These are phyloP conservation scores for Cryptotermes secundus DNA, from an alignment of 1,140 invertebrate genomes.

Conservation along the genomic window DNA sequence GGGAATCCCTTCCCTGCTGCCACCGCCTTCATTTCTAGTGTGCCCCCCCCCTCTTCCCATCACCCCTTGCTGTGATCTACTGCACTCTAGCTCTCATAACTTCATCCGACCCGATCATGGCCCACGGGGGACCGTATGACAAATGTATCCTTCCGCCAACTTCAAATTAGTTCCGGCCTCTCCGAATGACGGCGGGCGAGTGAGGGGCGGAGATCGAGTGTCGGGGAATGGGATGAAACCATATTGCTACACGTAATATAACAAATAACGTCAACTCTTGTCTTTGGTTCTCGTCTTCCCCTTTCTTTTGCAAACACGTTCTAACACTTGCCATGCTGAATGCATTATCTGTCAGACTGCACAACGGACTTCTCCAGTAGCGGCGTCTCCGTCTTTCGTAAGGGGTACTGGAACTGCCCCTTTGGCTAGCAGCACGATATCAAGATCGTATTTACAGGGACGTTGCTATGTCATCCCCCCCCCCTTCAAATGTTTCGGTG, in stretches of 20 bases:
- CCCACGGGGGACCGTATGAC: conserved; percentile 50
- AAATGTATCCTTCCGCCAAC: conserved; percentile 51
- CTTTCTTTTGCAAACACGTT: conserved; percentile 17
- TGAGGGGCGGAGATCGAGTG: not conserved
- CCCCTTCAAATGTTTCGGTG: too few species aligned
- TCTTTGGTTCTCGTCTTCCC: conserved; percentile 25
- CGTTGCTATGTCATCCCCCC: too few species aligned
- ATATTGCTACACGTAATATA: conserved; percentile 47
- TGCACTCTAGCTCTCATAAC: conserved; percentile 50
- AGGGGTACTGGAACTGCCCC: too few species aligned
- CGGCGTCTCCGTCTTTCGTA: too few species aligned
- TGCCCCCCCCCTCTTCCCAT: not conserved
- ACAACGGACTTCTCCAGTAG: not conserved
- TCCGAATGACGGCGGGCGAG: conserved; percentile 38
- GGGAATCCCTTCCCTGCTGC: conserved; percentile 19
- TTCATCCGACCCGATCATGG: conserved; percentile 52
- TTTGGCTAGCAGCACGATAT: too few species aligned
- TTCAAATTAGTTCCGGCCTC: conserved; percentile 44
- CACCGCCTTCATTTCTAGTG: conserved; percentile 9
- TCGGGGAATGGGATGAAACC: conserved; percentile 36
- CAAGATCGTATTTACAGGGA: too few species aligned
- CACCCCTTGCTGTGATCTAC: conserved; percentile 41
- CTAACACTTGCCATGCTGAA: conserved; percentile 5
- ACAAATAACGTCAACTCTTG: conserved; percentile 45
- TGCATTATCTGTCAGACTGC: not conserved